Conservation (phyloP, 2,797 vertebrate genomes). For the Decapterus maruadsi region DNA sequence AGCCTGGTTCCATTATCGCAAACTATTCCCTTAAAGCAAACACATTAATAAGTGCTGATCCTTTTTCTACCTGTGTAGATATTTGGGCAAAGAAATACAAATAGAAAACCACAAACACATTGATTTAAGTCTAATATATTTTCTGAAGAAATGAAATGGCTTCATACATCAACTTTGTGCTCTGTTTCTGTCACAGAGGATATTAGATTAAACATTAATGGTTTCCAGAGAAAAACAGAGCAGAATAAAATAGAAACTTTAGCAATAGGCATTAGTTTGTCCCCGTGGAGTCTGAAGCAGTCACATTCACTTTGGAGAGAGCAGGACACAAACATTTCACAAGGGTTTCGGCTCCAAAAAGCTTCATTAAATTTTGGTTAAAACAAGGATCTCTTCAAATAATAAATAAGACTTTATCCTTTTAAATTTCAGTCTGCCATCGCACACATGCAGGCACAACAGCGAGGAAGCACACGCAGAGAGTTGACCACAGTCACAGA, state of each 20-base stretch:
- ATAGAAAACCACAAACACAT: neutral
- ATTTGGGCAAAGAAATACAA: slow-evolving; percentile 1
- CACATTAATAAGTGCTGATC: neutral
- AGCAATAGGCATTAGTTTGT: slow-evolving; percentile 15
- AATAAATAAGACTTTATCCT: neutral
- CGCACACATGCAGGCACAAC: neutral
- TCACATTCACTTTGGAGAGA: slow-evolving; percentile 28
- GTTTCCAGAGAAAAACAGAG: slow-evolving; percentile 25
- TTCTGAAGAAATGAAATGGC: neutral
- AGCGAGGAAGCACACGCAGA: neutral
- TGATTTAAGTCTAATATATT: neutral
- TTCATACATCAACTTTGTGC: neutral
- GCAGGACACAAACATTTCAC: slow-evolving; percentile 7
- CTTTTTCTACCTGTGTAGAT: neutral
- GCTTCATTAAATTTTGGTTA: neutral
- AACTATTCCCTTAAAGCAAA: neutral
- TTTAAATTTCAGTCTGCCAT: neutral
- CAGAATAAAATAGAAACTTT: slow-evolving; percentile 30
- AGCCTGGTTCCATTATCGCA: neutral
- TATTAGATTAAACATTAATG: slow-evolving; percentile 24
- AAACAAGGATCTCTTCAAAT: neutral
- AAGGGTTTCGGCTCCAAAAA: neutral
- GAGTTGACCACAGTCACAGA: neutral
- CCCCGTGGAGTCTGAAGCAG: slow-evolving; percentile 21
- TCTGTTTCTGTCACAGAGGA: neutral